Evolutionary conservation across 2,797 vertebrate species (phyloP).

Genomic region (Helarctos malayanus): DNA sequence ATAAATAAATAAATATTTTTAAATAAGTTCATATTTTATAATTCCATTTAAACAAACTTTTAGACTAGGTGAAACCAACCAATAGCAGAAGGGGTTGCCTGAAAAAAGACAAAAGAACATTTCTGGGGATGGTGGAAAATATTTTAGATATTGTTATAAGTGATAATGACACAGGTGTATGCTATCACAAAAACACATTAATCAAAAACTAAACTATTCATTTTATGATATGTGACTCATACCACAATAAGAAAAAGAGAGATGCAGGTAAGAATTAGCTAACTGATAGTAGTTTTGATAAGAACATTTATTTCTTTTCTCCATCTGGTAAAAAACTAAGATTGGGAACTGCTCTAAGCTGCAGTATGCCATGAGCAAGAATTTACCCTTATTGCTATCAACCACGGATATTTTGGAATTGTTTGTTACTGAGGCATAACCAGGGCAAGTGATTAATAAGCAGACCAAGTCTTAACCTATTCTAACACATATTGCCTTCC

Average conservation of each 20-base stretch:
- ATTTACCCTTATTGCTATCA: background rate
- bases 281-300: background rate
- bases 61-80: background rate
- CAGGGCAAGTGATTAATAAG: background rate
- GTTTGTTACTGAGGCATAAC: background rate
- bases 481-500: background rate
- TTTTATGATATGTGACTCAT: background rate
- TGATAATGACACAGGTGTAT: background rate
- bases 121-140: background rate
- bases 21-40: background rate
- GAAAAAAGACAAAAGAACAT: background rate
- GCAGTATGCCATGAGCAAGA: background rate
- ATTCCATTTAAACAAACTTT: background rate
- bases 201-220: background rate
- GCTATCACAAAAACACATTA: background rate
- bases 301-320: background rate
- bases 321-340: background rate
- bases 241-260: background rate
- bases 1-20: background rate
- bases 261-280: background rate
- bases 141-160: background rate
- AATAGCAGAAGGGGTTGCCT: background rate
- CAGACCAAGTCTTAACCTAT: background rate
- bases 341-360: background rate
- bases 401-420: background rate